Conservation (phyloP, 2,888 invertebrate genomes). For the Drosophila suboccidentalis region DNA sequence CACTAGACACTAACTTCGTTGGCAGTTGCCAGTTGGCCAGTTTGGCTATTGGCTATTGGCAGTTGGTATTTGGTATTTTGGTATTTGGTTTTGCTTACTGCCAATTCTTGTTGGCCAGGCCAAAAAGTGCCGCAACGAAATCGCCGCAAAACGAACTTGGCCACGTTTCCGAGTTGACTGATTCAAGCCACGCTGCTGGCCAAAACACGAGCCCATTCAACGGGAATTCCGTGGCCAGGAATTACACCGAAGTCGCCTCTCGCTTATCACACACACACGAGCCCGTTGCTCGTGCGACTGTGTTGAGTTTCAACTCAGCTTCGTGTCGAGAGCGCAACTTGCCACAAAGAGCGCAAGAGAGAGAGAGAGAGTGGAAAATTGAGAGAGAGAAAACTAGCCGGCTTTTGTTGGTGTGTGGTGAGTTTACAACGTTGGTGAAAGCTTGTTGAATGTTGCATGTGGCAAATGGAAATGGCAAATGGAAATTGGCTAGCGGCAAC, state of each 20-base stretch:
- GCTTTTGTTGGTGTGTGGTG: conserved; percentile 77
- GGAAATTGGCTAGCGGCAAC: too few species aligned
- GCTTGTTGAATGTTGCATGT: conserved; percentile 56
- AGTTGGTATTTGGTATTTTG: conserved; percentile 39
- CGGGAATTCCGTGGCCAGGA: conserved; percentile 21
- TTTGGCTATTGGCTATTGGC: conserved; percentile 8
- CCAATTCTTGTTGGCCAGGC: conserved; percentile 58
- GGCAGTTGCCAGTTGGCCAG: conserved; percentile 31
- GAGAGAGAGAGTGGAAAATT: conserved; percentile 21
- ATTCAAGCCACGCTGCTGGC: conserved; percentile 70
- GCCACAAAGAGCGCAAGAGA: conserved; percentile 4
- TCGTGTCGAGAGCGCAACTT: conserved; percentile 49
- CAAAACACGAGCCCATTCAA: conserved; percentile 53
- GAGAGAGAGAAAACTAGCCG: conserved; percentile 43
- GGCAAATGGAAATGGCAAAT: conserved; percentile 21
- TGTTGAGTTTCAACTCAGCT: conserved; percentile 39
- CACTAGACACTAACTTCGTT: conserved; percentile 33
- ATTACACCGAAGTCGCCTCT: conserved; percentile 12
- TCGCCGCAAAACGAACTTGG: conserved; percentile 82
- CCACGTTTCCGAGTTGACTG: conserved; percentile 86
- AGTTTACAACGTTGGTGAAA: conserved; percentile 67
- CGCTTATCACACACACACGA: conserved; percentile 64
- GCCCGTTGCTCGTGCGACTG: conserved; percentile 29
- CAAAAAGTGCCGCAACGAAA: conserved; percentile 65
- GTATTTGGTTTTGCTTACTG: conserved; percentile 40